A percentile compares a stretch with the other conserved stretches of the same genome.
These are phyloP conservation scores for Cyclura pinguis DNA, from an alignment of 2,797 vertebrate species.

Conservation along the genomic window DNA sequence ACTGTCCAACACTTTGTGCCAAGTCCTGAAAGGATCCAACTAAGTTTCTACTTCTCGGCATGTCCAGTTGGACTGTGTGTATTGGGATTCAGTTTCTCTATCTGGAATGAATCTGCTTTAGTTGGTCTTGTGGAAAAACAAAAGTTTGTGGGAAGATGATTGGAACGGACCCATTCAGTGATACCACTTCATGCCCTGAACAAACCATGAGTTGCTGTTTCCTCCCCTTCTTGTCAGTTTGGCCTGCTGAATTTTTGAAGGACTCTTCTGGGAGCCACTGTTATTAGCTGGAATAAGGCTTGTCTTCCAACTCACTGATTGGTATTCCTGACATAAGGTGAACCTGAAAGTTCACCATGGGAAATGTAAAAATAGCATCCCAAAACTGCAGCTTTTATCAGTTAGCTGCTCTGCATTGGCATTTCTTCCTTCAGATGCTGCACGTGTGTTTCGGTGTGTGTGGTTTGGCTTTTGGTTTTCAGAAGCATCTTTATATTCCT, in stretches of 20 bases:
- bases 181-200: background rate
- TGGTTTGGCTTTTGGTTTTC: background rate
- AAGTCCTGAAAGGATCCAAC: too few relatives aligned
- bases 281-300: background rate
- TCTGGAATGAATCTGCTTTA: background rate
- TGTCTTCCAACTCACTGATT: background rate
- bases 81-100: background rate
- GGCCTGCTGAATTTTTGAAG: background rate
- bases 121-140: background rate
- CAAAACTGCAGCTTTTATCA: background rate
- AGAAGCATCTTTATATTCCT: background rate
- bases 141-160: too few relatives aligned
- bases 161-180: too few relatives aligned
- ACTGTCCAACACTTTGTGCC: too few relatives aligned
- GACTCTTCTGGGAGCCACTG: background rate
- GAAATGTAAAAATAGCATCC: background rate
- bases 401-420: background rate
- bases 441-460: background rate
- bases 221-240: background rate
- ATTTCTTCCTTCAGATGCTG: background rate
- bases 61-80: background rate
- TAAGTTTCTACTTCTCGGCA: background rate
- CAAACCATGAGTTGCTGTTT: background rate
- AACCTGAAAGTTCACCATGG: background rate
- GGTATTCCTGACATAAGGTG: constrained; percentile 1